Percentiles rank a stretch among this genome's conserved stretches.
These are phyloP conservation scores for Tyrannus savana DNA, from an alignment of 2,113 vertebrate genomes.

Conservation along the genomic window DNA sequence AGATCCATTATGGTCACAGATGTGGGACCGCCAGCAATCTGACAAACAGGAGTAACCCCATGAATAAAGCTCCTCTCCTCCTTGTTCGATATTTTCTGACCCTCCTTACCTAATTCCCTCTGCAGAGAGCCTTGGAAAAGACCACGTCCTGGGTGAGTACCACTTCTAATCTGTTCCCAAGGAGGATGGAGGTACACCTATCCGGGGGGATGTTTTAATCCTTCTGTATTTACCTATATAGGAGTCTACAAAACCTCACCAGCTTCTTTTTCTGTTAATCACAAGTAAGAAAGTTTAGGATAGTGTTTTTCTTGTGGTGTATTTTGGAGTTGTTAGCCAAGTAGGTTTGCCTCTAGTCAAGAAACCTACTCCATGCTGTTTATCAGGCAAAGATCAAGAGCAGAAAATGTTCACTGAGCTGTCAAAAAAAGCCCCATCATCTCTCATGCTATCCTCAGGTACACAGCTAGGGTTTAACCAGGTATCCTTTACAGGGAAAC, in stretches of 20 bases:
- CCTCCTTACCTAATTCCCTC: neutral
- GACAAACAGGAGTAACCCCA: neutral
- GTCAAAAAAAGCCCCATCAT: neutral
- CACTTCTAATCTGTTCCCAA: neutral
- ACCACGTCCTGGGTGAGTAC: neutral
- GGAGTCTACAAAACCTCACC: neutral
- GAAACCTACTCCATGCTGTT: neutral
- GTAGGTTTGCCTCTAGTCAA: neutral
- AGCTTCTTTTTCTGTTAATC: neutral
- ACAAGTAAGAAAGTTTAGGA: neutral
- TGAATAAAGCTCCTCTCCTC: neutral
- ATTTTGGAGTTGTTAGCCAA: neutral
- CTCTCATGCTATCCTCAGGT: neutral
- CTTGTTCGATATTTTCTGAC: neutral
- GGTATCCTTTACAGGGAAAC: fast-evolving
- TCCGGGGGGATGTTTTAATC: neutral
- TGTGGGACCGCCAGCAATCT: neutral
- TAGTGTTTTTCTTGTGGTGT: neutral
- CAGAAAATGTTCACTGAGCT: neutral
- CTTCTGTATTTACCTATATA: neutral
- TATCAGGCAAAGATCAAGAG: neutral
- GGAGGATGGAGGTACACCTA: neutral
- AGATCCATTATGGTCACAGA: neutral
- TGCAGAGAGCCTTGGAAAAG: neutral
- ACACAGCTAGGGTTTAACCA: neutral